Evolutionary conservation across 2,113 vertebrate genomes (phyloP), one percentile per base, ranked within the genome.

Genomic region (Passerina amoena): DNA sequence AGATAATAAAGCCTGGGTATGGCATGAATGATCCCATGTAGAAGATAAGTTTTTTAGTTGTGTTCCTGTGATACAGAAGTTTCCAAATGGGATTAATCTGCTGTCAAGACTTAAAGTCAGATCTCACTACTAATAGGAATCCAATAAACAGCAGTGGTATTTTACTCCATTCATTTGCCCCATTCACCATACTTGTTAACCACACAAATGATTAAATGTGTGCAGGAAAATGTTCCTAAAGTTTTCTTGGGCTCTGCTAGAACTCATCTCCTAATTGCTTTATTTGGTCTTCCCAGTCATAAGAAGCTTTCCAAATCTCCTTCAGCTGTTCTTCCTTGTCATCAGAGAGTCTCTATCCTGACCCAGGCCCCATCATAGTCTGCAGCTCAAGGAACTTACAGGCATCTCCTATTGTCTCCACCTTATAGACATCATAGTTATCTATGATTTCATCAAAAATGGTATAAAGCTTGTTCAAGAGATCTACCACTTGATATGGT

Each of bases 371-470:
- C 27, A 69, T 27, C 25, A 45, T 0, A 38, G 7, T 45, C 16
- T 23, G 50, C 37, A 83, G 45, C 7, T 80, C 25, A 70, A 56
- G 57, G 23, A 92, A 96, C 98, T 98, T 94, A 98, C 98, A 98
- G 19, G 97, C 98, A 69, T 98, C 98, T 91, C 98, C 98, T 75
- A 98, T 98, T 61, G 97, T 99, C 95, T 99, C 98, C 94, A 98
- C 98, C 94, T 99, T 98, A 93, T 98, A 99, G 60, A 99, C 98
- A 91, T 99, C 98, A 40, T 98, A 97, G 95, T 98, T 98, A 96
- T 98, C 98, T 77, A 98, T 98, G 78, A 99, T 99, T 94, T 99
- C 98, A 45, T 99, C 99, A 28, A 98, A 99, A 14, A 98, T 98
- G 1, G 98, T 98, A 68, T 98, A 99, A 85, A 98, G 98, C 75